phyloP scores from a whole-genome alignment of 1,140 invertebrate genomes.

The Scaptomyza pallida region DNA sequence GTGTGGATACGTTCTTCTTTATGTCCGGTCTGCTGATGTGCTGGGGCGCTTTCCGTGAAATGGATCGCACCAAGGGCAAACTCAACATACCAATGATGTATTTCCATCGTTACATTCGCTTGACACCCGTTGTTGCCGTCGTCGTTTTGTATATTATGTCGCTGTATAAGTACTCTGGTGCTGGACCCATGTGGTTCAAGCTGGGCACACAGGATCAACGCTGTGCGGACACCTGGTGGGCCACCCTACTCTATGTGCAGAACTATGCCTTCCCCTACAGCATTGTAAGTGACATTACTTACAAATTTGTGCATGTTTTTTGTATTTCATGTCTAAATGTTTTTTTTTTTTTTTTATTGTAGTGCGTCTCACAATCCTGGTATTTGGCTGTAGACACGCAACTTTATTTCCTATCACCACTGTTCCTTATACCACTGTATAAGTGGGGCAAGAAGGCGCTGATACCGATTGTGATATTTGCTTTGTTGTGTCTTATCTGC shows the following conservation, averaged over 20 bases:
- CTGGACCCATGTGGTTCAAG: slow-evolving; percentile 86
- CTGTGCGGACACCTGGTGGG: slow-evolving; percentile 92
- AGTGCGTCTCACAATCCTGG: slow-evolving; percentile 97
- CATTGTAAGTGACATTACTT: slow-evolving; percentile 59
- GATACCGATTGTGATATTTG: slow-evolving; percentile 85
- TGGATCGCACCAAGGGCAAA: slow-evolving; percentile 87
- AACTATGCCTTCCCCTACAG: slow-evolving; percentile 88
- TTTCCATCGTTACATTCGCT: slow-evolving; percentile 85
- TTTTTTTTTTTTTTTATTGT: slow-evolving; percentile 15
- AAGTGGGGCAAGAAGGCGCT: slow-evolving; percentile 87
- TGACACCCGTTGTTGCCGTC: slow-evolving; percentile 87
- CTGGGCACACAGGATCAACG: slow-evolving; percentile 86
- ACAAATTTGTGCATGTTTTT: not conserved
- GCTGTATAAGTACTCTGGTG: slow-evolving; percentile 85
- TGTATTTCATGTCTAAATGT: not conserved
- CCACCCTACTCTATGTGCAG: slow-evolving; percentile 93
- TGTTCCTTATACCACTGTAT: slow-evolving; percentile 90
- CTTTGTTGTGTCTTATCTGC: slow-evolving; percentile 86
- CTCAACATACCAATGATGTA: slow-evolving; percentile 84
- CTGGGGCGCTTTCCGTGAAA: slow-evolving; percentile 87
- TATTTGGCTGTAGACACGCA: slow-evolving; percentile 95
- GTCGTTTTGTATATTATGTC: slow-evolving; percentile 85
- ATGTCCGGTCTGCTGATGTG: slow-evolving; percentile 88
- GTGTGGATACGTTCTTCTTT: slow-evolving; percentile 89
- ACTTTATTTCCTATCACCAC: slow-evolving; percentile 90